Evolutionary conservation across 2,888 invertebrate species (phyloP), one percentile per base, ranked within the genome.

Genomic region (Sphaerophoria rueppellii): DNA sequence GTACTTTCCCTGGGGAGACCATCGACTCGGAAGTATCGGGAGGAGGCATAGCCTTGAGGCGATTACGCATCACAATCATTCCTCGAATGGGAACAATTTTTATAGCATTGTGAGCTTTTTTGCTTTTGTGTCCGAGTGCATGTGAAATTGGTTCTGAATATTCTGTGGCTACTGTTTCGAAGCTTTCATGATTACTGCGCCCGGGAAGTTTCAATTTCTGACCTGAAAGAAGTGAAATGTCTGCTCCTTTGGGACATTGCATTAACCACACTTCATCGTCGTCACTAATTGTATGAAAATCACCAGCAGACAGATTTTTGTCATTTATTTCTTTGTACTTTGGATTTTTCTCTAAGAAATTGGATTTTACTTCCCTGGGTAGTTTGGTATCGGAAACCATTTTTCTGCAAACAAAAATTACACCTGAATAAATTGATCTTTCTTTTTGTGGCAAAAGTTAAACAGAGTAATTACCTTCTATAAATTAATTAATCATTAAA

Each of bases 221-320:
- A 4, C 70, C 86, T 63, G 88, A 67, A 1, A 89, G 67, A 11
- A 83, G 60, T 12, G 85, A 63, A 6, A 87, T 6, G 58, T 89
- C 78, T 35, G 87, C 85, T 7, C 67, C 83, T 80, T 88, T 89
- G 4, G 89, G 89, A 54, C 89, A 89, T 74, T 90, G 89, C 65
- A 89, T 67, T 12, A 89, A 24, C 89, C 89, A 90, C 14, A 89
- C 65, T 83, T 89, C 89, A 72, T 89, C 88, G 6, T 89, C 87
- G 2, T 77, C 12, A 24, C 87, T 81, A 24, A 89, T 87, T 4
- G 87, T 80, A 3, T 82, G 70, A 9, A 88, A 82, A 6, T 87
- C 87, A 0, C 87, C 88, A 4, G 87, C 55, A 6, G 88, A 71
- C 16, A 85, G 70, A 3, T 77, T 79, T 11, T 86, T 82, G 4